A percentile compares a stretch with the other conserved stretches of the same genome.
phyloP scores from a whole-genome alignment of 2,113 vertebrate species.

The human region GRCh38 chr17:82644001-82644500 shows the following conservation, averaged over 20 bases:
- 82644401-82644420: not conserved
- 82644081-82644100: not conserved
- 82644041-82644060: not conserved
- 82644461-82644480: not conserved
- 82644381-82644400: not conserved
- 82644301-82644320: not conserved
- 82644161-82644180: not conserved
- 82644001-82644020: constrained; percentile 99
- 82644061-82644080: not conserved
- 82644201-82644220: not conserved
- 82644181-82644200: rapidly evolving
- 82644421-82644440: not conserved
- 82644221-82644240: not conserved
- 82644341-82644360: no score
- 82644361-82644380: no score
- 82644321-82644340: rapidly evolving
- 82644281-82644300: not conserved
- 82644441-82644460: not conserved
- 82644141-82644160: rapidly evolving
- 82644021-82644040: constrained; percentile 86
- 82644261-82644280: not conserved
- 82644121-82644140: rapidly evolving
- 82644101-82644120: no score
- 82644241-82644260: not conserved
- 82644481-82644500: not conserved